Percentiles rank a stretch among this genome's conserved stretches.
Evolutionary conservation across 1,140 invertebrate genomes (phyloP).

Genomic region (Drosophila teissieri): DNA sequence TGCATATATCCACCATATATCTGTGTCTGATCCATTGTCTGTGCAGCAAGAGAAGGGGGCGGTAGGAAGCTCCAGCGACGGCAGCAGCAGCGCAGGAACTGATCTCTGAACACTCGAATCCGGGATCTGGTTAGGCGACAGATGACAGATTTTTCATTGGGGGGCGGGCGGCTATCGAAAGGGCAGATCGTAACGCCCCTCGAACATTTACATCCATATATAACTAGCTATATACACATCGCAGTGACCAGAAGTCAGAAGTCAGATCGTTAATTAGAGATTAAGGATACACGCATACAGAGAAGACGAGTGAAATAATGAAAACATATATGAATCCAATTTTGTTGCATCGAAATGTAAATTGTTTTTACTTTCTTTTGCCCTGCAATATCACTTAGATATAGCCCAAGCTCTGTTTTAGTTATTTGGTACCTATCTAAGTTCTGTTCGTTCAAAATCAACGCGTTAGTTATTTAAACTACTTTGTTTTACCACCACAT

Average conservation of each 20-base stretch:
- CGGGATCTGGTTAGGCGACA: slow-evolving; percentile 19
- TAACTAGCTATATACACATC: slow-evolving; percentile 5
- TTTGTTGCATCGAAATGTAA: not conserved
- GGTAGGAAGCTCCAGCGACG: slow-evolving; percentile 54
- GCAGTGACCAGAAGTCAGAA: slow-evolving; percentile 9
- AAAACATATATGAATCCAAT: not conserved
- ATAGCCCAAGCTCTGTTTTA: not conserved
- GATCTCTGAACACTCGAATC: slow-evolving; percentile 9
- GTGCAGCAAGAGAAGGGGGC: slow-evolving; percentile 49
- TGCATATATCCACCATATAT: not conserved
- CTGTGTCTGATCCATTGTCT: slow-evolving; percentile 46
- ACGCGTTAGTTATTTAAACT: not conserved
- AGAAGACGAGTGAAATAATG: not conserved
- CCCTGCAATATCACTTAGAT: not conserved
- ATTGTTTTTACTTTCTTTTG: not conserved
- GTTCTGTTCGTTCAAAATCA: not conserved
- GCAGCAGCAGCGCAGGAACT: slow-evolving; percentile 38
- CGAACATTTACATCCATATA: not conserved
- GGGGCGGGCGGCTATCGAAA: slow-evolving; percentile 3
- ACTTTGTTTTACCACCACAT: not conserved
- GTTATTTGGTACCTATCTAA: not conserved
- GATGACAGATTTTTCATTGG: not conserved
- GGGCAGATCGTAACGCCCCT: slow-evolving; percentile 1
- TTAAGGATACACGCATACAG: slow-evolving; percentile 19
- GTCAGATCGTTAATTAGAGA: slow-evolving; percentile 1